Conservation (phyloP, 2,113 vertebrate genomes). For the Machaerirhynchus nigripectus region DNA sequence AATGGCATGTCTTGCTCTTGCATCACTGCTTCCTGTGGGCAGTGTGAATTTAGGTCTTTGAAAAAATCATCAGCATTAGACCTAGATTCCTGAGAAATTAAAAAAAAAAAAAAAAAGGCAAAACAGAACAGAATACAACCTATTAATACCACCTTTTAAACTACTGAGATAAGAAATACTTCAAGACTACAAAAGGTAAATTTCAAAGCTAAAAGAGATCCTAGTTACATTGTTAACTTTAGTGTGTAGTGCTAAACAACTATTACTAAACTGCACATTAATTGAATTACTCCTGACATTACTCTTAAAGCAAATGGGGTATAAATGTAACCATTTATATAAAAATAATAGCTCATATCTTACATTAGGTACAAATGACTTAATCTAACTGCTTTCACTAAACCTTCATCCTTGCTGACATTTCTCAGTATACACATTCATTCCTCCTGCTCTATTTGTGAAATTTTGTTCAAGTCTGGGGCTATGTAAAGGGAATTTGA, state of each 20-base stretch:
- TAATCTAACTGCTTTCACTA: neutral
- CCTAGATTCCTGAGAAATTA: slow-evolving; percentile 92
- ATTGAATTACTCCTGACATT: neutral
- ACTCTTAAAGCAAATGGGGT: neutral
- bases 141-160: slow-evolving; percentile 40
- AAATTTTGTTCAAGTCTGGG: neutral
- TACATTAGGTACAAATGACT: neutral
- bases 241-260: neutral
- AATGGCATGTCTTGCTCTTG: slow-evolving; percentile 87
- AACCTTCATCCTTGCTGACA: neutral
- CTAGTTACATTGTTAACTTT: neutral
- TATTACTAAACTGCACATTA: neutral
- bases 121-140: slow-evolving; percentile 48
- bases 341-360: neutral
- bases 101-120: neutral
- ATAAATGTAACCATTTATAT: neutral
- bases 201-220: neutral
- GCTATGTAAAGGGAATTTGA: neutral
- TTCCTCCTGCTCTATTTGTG: neutral
- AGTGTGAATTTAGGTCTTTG: slow-evolving; percentile 92
- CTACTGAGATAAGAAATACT: neutral
- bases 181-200: neutral
- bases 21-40: slow-evolving; percentile 89
- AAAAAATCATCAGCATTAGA: slow-evolving; percentile 91
- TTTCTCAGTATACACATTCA: neutral